Evolutionary conservation across 2,888 invertebrate genomes (phyloP).

Genomic region (Oligia latruncula): DNA sequence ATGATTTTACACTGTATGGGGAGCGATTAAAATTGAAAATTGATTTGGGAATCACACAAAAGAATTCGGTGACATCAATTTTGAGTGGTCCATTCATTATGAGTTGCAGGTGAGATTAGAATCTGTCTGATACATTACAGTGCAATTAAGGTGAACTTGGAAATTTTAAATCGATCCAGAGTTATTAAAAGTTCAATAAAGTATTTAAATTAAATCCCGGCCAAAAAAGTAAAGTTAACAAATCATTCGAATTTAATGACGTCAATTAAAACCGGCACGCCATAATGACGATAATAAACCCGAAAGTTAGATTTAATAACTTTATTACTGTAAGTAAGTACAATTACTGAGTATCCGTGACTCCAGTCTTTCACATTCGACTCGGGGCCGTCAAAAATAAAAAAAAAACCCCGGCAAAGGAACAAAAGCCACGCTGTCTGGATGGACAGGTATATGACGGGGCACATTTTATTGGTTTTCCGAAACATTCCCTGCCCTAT

Average conservation of each 20-base stretch:
- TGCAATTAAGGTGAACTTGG: slow-evolving; percentile 32
- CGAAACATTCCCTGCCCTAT: slow-evolving; percentile 89
- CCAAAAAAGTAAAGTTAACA: slow-evolving; percentile 44
- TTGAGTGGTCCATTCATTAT: slow-evolving; percentile 58
- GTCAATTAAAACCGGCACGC: slow-evolving; percentile 41
- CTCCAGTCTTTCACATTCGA: slow-evolving; percentile 69
- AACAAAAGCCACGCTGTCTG: slow-evolving; percentile 89
- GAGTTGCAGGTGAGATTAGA: slow-evolving; percentile 47
- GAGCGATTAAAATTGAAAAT: slow-evolving; percentile 41
- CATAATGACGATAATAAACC: slow-evolving; percentile 59
- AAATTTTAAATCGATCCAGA: slow-evolving; percentile 28
- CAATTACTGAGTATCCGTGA: slow-evolving; percentile 65
- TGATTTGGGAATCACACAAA: slow-evolving; percentile 22
- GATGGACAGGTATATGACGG: slow-evolving; percentile 90
- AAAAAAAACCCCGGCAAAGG: slow-evolving; percentile 77
- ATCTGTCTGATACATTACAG: slow-evolving; percentile 34
- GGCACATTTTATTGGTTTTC: slow-evolving; percentile 90
- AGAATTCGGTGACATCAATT: slow-evolving; percentile 54
- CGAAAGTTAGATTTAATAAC: slow-evolving; percentile 65
- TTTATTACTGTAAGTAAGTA: slow-evolving; percentile 61
- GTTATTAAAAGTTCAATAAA: slow-evolving; percentile 16
- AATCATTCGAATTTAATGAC: slow-evolving; percentile 58
- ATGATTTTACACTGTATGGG: slow-evolving; percentile 64
- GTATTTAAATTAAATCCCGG: slow-evolving; percentile 33
- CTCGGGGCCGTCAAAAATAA: slow-evolving; percentile 72